phyloP scores from a whole-genome alignment of 2,888 invertebrate genomes.

The Eutolmus rufibarbis region DNA sequence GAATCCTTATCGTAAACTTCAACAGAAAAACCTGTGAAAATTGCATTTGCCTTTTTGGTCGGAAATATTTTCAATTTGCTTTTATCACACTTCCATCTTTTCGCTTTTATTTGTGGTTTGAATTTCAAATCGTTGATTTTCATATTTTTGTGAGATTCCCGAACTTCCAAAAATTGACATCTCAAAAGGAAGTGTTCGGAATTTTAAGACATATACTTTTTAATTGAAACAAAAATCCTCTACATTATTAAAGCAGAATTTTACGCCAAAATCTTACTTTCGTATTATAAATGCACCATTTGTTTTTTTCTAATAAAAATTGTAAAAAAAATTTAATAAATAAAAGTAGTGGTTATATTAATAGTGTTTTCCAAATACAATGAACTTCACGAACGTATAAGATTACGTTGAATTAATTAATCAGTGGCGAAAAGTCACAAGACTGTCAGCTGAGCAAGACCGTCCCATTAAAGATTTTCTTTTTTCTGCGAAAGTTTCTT shows the following conservation, averaged over 20 bases:
- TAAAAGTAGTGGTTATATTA: not conserved
- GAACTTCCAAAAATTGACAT: not conserved
- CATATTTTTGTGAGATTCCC: not conserved
- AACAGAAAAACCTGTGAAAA: constrained; percentile 75
- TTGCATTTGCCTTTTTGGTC: constrained; percentile 63
- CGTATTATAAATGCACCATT: not conserved
- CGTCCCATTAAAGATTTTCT: not conserved
- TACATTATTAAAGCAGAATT: not conserved
- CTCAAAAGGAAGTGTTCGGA: not conserved
- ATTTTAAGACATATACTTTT: not conserved
- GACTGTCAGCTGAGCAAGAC: constrained; percentile 26
- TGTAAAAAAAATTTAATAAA: not conserved
- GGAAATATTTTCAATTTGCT: constrained; percentile 62
- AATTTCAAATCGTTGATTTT: constrained; percentile 43
- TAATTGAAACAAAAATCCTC: not conserved
- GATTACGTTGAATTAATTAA: not conserved
- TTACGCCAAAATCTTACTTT: not conserved
- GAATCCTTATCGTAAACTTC: constrained; percentile 69
- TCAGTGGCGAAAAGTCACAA: constrained; percentile 34
- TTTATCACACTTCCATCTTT: constrained; percentile 48
- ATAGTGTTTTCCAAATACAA: not conserved
- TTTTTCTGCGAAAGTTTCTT: not conserved
- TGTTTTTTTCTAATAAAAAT: not conserved
- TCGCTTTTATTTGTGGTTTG: constrained; percentile 51
- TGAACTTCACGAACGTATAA: not conserved